Base-by-base conservation (phyloP, 2,888 invertebrate species). In the Lamproptera curius region DNA sequence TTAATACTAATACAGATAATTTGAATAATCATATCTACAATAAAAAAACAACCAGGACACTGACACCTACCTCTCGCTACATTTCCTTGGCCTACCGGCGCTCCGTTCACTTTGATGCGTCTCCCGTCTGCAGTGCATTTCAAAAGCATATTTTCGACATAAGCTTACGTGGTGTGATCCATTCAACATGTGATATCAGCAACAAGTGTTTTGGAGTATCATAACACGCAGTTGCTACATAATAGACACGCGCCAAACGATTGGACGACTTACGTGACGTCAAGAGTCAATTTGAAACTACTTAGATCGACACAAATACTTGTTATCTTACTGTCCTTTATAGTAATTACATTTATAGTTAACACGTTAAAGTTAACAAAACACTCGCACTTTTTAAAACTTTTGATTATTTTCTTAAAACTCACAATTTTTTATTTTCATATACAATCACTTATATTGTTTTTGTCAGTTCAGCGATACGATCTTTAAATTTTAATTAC, bases 101-200 rank as follows among this genome's bases (percentile, higher is more conserved):
- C 66, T 41, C 85, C 86, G 67, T 79, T 87, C 68, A 83, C 85
- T 83, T 86, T 86, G 72, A 87, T 85, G 58, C 82, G 73, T 65
- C 84, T 78, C 62, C 87, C 87, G 69, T 87, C 87, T 54, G 86
- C 83, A 59, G 86, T 85, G 62, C 86, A 87, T 86, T 87, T 87
- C 65, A 87, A 74, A 65, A 87, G 71, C 87, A 87, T 87, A 76
- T 67, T 83, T 80, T 63, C 59, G 67, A 63, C 63, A 65, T 63
- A 63, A 57, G 63, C 69, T 74, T 78, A 78, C 72, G 64, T 73
- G 67, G 62, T 65, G 53, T 50, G 64, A 73, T 73, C 73, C 73
- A 75, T 77, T 65, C 61, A 74, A 70, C 69, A 72, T 62, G 58
- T 67, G 53, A 56, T 58, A 66, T 65, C 58, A 57, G 56, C 53